Base-by-base conservation (phyloP, 2,113 vertebrate species). In the Pampusana beccarii region DNA sequence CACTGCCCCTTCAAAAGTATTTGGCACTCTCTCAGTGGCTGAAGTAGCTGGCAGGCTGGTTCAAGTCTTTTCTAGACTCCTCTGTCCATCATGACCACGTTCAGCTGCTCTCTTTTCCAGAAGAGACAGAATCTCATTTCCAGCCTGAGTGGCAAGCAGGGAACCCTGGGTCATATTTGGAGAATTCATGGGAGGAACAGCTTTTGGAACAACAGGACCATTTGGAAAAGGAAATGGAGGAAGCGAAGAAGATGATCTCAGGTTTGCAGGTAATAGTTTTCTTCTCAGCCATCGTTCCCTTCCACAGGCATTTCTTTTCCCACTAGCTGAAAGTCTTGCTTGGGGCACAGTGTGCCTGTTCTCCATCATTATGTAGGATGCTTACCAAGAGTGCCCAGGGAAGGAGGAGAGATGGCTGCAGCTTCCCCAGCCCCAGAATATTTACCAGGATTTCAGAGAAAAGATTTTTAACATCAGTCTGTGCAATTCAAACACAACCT, bases 181-280 rank as follows among this genome's bases (percentile, higher is more conserved):
- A 98, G 97, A 98, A 93, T 77, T 98, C 99, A 82, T 99, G 99
- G 99, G 99, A 99, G 66, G 98, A 99, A 48, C 98, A 98, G 89
- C 96, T 99, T 67, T 86, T 98, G 97, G 99, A 99, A 54, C 99
- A 99, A 90, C 99, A 99, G 97, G 99, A 99, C 94, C 98, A 98
- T 85, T 97, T 99, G 96, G 99, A 99, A 86, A 99, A 98, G 96
- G 99, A 99, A 78, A 99, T 99, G 98, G 98, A 99, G 86, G 99
- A 99, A 94, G 98, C 99, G 0, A 98, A 99, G 74, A 99, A 98
- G 97, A 99, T 99, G 99, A 99, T 99, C 95, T 99, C 99, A 16
- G 98, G 98, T 85, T 95, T 99, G 51, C 99, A 99, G 98, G 99
- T 99, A 97, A 88, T 8, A 24, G 26, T 80, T 85, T 78, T 33